Conservation (phyloP, 23 tunicate genomes). For the Halocynthia roretzi region DNA sequence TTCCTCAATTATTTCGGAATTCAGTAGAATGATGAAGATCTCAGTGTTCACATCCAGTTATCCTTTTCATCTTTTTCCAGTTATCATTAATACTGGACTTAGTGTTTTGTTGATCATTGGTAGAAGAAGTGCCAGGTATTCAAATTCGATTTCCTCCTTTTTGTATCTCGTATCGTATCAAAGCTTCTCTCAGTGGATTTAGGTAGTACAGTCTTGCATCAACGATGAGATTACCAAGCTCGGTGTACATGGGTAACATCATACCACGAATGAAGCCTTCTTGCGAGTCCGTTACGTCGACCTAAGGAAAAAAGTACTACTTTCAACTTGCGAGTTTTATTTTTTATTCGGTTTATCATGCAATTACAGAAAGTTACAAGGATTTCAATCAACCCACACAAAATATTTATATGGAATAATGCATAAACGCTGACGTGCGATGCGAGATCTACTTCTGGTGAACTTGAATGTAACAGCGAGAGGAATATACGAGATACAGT, state of each 20-base stretch:
- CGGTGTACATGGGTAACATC: conserved; percentile 83
- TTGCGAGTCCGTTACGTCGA: conserved; percentile 69
- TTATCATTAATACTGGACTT: too few relatives aligned
- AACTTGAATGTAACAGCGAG: too few relatives aligned
- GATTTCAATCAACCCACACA: too few relatives aligned
- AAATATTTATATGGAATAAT: too few relatives aligned
- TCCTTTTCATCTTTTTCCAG: neutral
- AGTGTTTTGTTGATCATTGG: neutral
- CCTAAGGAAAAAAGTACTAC: conserved; percentile 27
- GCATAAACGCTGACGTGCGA: too few relatives aligned
- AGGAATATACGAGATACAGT: too few relatives aligned
- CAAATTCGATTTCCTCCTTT: conserved; percentile 17
- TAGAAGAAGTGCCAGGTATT: neutral
- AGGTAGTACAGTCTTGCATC: conserved; percentile 56
- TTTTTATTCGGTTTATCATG: too few relatives aligned
- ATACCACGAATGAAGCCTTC: conserved; percentile 81
- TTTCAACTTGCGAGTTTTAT: too few relatives aligned
- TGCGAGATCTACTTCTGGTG: too few relatives aligned
- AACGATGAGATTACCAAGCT: conserved; percentile 43
- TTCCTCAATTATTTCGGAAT: neutral
- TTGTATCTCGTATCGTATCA: conserved; percentile 68
- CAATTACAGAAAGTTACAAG: too few relatives aligned
- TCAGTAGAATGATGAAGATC: neutral
- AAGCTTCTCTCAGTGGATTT: conserved; percentile 58
- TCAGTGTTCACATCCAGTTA: neutral